phyloP scores from a whole-genome alignment of 2,888 invertebrate species.

The Stramonita haemastoma region DNA sequence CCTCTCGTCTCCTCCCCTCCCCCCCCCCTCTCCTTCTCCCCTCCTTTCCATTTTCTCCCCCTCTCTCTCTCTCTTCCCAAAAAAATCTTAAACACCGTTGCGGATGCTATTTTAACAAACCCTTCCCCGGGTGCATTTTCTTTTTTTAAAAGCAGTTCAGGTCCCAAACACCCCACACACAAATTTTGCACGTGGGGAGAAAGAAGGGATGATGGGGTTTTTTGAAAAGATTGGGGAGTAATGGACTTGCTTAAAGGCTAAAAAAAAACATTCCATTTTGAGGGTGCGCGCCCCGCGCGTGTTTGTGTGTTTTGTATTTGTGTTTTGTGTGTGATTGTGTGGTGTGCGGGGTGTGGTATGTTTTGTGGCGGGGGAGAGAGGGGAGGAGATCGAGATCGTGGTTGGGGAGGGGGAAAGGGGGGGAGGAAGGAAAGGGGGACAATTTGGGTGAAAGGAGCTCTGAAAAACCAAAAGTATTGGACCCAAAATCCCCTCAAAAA shows the following conservation, averaged over 20 bases:
- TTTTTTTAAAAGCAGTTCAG: too few relatives aligned
- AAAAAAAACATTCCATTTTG: too few relatives aligned
- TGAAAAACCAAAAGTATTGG: too few relatives aligned
- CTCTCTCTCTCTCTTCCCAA: too few relatives aligned
- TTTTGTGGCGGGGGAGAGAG: background rate
- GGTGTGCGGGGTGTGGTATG: background rate
- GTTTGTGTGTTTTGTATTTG: background rate
- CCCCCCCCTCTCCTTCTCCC: conserved; percentile 10
- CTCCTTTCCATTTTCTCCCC: too few relatives aligned
- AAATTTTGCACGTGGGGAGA: background rate
- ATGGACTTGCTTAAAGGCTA: too few relatives aligned
- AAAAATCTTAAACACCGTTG: too few relatives aligned
- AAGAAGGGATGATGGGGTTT: background rate
- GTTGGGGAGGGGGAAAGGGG: background rate
- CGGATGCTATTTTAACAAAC: too few relatives aligned
- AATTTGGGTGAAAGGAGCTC: background rate
- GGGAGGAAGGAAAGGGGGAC: background rate
- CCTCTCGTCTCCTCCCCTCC: conserved; percentile 20
- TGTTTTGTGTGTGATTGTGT: conserved; percentile 3
- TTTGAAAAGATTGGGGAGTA: background rate
- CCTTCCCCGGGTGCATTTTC: too few relatives aligned
- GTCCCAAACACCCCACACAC: too few relatives aligned
- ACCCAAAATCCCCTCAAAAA: too few relatives aligned
- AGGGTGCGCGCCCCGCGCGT: background rate
- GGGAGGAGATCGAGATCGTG: background rate